Evolutionary conservation across 2,113 vertebrate genomes (phyloP).

Genomic region (Amphiprion percula): DNA sequence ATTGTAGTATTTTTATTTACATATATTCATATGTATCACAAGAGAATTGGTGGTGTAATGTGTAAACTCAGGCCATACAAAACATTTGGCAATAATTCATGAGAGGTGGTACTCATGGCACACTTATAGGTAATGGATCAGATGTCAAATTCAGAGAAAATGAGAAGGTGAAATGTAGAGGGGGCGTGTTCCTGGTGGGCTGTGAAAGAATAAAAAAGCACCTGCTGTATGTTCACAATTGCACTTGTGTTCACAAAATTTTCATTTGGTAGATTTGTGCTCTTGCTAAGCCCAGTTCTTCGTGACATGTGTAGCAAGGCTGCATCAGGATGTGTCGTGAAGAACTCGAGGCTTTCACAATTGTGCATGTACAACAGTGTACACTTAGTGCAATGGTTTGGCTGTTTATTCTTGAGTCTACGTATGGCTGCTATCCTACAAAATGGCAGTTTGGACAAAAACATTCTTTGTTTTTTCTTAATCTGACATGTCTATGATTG

Average conservation of each 20-base stretch:
- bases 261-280: conserved; percentile 64
- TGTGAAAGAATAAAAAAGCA: neutral
- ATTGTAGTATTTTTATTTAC: conserved; percentile 70
- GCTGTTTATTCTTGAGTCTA: conserved; percentile 62
- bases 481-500: conserved; percentile 39
- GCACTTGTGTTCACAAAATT: conserved; percentile 22
- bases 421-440: conserved; percentile 88
- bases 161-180: neutral
- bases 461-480: conserved; percentile 22
- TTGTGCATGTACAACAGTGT: conserved; percentile 64
- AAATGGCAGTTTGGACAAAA: conserved; percentile 82
- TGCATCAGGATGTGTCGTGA: conserved; percentile 28
- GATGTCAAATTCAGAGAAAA: conserved; percentile 29
- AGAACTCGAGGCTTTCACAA: conserved; percentile 49
- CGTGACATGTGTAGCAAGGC: conserved; percentile 24
- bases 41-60: conserved; percentile 56
- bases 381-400: conserved; percentile 73
- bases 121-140: conserved; percentile 70
- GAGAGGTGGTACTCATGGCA: conserved; percentile 71
- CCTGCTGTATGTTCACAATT: conserved; percentile 52
- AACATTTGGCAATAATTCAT: conserved; percentile 84
- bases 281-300: conserved; percentile 41
- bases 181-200: neutral
- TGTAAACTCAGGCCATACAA: conserved; percentile 77
- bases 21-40: conserved; percentile 75